Base-by-base conservation (phyloP, 2,888 invertebrate species). In the Melanargia galathea region DNA sequence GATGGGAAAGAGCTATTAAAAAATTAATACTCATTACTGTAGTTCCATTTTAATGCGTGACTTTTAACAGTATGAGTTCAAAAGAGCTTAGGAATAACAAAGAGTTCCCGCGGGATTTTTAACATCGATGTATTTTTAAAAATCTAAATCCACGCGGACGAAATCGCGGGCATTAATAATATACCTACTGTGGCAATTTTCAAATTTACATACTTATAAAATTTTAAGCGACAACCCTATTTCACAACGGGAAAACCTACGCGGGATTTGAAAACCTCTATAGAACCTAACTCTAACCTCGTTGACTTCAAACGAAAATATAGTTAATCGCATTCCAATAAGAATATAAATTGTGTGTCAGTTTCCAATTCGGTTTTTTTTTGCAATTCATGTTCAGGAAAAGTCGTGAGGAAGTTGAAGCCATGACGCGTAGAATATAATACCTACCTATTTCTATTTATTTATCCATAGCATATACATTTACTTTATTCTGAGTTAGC, bases 401-500 rank as follows among this genome's bases (percentile, higher is more conserved):
- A 63, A 67, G 62, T 57, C 64, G 62, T 64, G 66, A 60, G 62
- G 66, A 65, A 67, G 57, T 60, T 45, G 38, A 62, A 62, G 40
- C 40, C 52, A 54, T 57, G 54, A 22, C 48, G 40, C 24, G 20
- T 24, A 48, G 16, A 45, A 22, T 18, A 10, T 16, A 20, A 10
- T n/a, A 51, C 43, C 60, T 38, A 35, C n/a, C n/a, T 35, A 13
- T 13, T 38, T 38, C 6, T 7, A 7, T 30, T 30, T 40, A 4
- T 13, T 13, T 11, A 35, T 30, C 30, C 6, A 30, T 30, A 30
- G 8, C 30, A 5, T 1, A 30, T 30, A 30, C 10, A 33, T 3
- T 6, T 33, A 33, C 33, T 7, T 33, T 8, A 35, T n/a, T n/a
- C 7, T 16, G 13, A 40, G 5, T 43, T 43, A 43, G 16, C 45